Base-by-base conservation (phyloP, 2,797 vertebrate genomes). In the Psittacula echo region DNA sequence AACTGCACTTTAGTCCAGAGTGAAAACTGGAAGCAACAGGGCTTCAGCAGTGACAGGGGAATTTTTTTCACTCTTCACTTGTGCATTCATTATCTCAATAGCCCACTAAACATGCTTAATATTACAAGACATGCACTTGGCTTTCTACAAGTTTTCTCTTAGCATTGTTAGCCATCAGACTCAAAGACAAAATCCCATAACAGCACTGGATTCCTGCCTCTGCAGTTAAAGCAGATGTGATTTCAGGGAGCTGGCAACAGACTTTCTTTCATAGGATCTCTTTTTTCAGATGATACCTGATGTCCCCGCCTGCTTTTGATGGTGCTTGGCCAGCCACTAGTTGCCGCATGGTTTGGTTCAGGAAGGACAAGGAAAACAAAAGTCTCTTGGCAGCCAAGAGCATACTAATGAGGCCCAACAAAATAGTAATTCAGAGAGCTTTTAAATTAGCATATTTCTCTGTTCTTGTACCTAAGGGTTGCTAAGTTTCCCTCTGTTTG, bases 361-460 rank as follows among this genome's bases (percentile, higher is more conserved):
- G 78, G 87, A 91, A 89, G 50, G 88, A 82, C 41, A 84, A 75
- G 87, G 72, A 92, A 76, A 81, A 78, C 66, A 79, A 93, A 88
- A 89, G 47, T 44, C 51, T 71, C 42, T 89, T 85, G 88, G 90
- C 89, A 95, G 77, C 47, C 78, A 95, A 87, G 60, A 73, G 89
- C 94, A 96, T 96, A 83, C 94, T 92, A 97, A 97, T 95, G 92
- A 96, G 81, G n/a, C n/a, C 56, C 24, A 92, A 93, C 83, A 93
- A 96, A 96, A 94, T 82, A 82, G 53, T 80, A 91, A 96, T 94
- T 97, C 92, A 94, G 81, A 93, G 80, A 87, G 54, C 72, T 90
- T 91, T 94, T 88, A 95, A 86, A 96, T 96, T 96, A 94, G 91
- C 87, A 66, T 96, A 87, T 95, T 93, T 96, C 51, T 85, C 82